Percentiles rank a stretch among this genome's conserved stretches.
Evolutionary conservation across 2,797 vertebrate species (phyloP).

Genomic region (Poecilia wingei): DNA sequence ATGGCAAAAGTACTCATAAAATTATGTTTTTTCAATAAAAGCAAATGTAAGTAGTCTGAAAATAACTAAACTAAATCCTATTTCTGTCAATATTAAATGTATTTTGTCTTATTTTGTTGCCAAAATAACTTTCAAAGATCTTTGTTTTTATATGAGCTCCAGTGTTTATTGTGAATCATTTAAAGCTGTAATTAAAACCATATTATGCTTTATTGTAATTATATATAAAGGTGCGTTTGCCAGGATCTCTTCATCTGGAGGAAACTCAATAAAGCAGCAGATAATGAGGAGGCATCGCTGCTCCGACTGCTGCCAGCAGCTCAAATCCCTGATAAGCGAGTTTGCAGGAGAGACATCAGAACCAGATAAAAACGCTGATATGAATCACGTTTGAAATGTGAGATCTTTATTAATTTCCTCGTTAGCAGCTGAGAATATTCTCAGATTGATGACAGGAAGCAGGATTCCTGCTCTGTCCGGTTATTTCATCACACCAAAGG

Average conservation of each 20-base stretch:
- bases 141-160: neutral
- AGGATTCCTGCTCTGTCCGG: slow-evolving; percentile 20
- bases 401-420: slow-evolving; percentile 16
- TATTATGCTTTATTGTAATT: neutral
- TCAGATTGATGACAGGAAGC: slow-evolving; percentile 16
- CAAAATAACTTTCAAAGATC: neutral
- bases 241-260: slow-evolving; percentile 27
- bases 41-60: too few species aligned
- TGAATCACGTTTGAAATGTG: slow-evolving; percentile 23
- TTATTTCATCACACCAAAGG: slow-evolving; percentile 41
- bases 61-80: too few species aligned
- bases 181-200: neutral
- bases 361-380: slow-evolving; percentile 12
- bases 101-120: too few species aligned
- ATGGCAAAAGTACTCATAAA: too few species aligned
- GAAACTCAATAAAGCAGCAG: slow-evolving; percentile 53
- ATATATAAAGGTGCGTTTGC: neutral
- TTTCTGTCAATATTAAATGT: too few species aligned
- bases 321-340: slow-evolving; percentile 21
- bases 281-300: slow-evolving; percentile 57
- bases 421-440: slow-evolving; percentile 22
- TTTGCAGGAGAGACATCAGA: neutral
- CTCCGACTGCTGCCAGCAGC: slow-evolving; percentile 43
- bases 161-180: neutral
- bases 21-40: too few species aligned